Base-by-base conservation (phyloP, 2,888 invertebrate species). In the Ochropacha duplaris region DNA sequence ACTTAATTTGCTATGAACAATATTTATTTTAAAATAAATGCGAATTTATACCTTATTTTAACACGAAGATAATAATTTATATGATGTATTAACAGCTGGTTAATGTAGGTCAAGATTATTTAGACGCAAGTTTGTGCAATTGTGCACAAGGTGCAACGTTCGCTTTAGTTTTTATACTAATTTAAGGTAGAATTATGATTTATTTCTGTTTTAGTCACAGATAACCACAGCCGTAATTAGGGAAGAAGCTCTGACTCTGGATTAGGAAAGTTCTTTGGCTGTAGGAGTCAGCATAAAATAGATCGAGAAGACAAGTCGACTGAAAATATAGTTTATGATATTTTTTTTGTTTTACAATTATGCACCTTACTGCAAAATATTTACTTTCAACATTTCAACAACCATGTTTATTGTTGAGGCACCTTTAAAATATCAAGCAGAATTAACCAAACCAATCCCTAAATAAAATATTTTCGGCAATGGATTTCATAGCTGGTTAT, bases 71-170 rank as follows among this genome's bases (percentile, higher is more conserved):
- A 54, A 63, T 75, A 74, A 76, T 80, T 81, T 77, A 76, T 75
- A 76, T 73, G 69, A 74, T 72, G 68, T 66, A 62, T 55, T 58
- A 52, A 52, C 52, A 34, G 52, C 14, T 34, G 50, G 60, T 58
- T 71, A 59, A 83, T 78, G 70, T 81, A 60, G 83, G 84, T 82
- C 84, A 84, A 83, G 84, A 80, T 67, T 78, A 78, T 73, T 63
- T 58, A 68, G 56, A 55, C 56, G 44, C 52, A 36, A 31, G 64
- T 72, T 76, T 76, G 65, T 70, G 76, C 68, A 78, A 76, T 58
- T 58, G 61, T 51, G 28, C 22, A 51, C 31, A 51, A 55, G 52
- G 52, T 59, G 69, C 60, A 65, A 59, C 36, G 24, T 44, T 49
- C 50, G 58, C 51, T 56, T 19, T 31, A 11, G 31, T 50, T 56